Conservation (phyloP, 2,113 vertebrate species). For the Upupa epops region DNA sequence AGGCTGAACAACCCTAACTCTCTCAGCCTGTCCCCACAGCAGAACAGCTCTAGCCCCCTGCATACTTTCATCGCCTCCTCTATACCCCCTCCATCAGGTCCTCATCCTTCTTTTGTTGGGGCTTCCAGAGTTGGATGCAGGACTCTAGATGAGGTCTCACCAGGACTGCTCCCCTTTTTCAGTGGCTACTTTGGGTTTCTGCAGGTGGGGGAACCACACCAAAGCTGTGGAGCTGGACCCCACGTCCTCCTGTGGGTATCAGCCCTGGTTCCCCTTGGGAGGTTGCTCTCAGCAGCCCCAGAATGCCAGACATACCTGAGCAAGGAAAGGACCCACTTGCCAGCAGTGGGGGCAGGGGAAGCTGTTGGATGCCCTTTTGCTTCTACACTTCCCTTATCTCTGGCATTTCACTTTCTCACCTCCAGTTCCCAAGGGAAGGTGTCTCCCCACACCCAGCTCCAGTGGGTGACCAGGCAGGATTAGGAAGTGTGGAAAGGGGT, state of each 20-base stretch:
- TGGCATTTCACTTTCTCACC: conserved; percentile 51
- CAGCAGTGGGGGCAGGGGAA: background rate
- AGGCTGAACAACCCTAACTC: too few species aligned
- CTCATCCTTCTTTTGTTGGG: too few species aligned
- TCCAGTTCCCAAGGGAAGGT: conserved; percentile 30
- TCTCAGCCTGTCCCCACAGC: too few species aligned
- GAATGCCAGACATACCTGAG: conserved; percentile 57
- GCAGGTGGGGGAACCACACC: rapidly evolving
- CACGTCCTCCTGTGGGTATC: too few species aligned
- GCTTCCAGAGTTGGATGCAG: too few species aligned
- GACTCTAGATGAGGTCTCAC: too few species aligned
- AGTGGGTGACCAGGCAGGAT: background rate
- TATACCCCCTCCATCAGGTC: too few species aligned
- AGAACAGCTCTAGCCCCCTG: too few species aligned
- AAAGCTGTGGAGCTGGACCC: background rate
- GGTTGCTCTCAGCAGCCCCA: background rate
- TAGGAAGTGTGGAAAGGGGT: rapidly evolving
- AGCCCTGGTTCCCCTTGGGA: background rate
- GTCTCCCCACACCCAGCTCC: background rate
- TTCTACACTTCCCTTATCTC: conserved; percentile 44
- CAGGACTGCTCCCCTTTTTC: background rate
- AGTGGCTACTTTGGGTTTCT: background rate
- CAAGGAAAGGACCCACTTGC: background rate
- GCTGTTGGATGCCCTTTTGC: background rate
- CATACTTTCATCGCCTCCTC: too few species aligned